Percentiles rank a stretch among this genome's conserved stretches.
Evolutionary conservation across 2,888 invertebrate species (phyloP).

Genomic region (Melinaea marsaeus): DNA sequence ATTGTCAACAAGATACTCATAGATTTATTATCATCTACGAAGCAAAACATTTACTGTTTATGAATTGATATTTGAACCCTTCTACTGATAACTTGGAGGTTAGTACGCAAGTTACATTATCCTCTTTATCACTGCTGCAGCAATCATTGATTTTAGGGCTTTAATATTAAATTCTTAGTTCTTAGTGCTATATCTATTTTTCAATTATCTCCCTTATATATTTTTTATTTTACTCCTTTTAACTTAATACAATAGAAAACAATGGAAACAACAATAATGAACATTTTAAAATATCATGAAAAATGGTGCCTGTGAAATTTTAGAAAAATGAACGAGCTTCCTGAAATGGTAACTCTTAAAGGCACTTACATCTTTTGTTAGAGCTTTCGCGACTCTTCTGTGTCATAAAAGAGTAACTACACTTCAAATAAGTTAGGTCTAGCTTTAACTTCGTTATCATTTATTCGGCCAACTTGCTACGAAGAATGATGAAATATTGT

Average conservation of each 20-base stretch:
- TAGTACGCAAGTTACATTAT: conserved; percentile 29
- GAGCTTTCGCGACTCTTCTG: too few species aligned
- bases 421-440: too few species aligned
- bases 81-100: conserved; percentile 32
- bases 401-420: too few species aligned
- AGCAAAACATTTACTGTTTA: conserved; percentile 36
- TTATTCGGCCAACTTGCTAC: conserved; percentile 10
- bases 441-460: too few species aligned
- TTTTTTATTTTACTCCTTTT: too few species aligned
- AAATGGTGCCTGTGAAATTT: not conserved
- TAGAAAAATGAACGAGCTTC: conserved; percentile 15
- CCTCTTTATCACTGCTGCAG: conserved; percentile 27
- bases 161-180: not conserved
- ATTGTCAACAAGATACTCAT: conserved; percentile 32
- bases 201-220: too few species aligned
- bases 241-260: not conserved
- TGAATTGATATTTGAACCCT: conserved; percentile 38
- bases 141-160: conserved; percentile 26
- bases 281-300: not conserved
- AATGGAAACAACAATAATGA: not conserved
- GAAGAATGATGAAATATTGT: not conserved
- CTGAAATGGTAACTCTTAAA: conserved; percentile 17
- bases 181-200: too few species aligned
- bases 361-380: not conserved
- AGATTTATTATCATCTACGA: conserved; percentile 37